Conservation (phyloP, 2,113 vertebrate species). For the Maccullochella peelii region DNA sequence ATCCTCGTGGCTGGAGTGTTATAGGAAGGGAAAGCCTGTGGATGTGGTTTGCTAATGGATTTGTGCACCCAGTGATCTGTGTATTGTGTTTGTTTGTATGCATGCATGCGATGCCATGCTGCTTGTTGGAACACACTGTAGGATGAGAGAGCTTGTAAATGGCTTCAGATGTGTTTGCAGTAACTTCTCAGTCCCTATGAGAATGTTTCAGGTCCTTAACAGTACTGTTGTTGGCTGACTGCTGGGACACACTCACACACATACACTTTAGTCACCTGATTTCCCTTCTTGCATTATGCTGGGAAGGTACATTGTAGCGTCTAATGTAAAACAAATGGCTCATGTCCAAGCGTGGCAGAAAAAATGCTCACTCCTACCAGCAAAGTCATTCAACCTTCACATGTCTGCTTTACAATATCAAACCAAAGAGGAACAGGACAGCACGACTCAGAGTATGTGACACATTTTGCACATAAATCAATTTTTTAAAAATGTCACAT, state of each 20-base stretch:
- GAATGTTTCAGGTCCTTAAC: conserved; percentile 40
- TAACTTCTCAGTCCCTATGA: conserved; percentile 44
- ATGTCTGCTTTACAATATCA: conserved; percentile 23
- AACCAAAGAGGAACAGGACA: background rate
- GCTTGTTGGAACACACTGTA: conserved; percentile 48
- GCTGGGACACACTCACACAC: conserved; percentile 23
- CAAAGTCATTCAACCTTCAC: conserved; percentile 37
- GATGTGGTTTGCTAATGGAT: conserved; percentile 66
- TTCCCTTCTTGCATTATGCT: conserved; percentile 32
- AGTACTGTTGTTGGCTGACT: conserved; percentile 37
- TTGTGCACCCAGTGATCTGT: conserved; percentile 39
- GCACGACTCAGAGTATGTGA: background rate
- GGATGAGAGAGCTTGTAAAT: conserved; percentile 49
- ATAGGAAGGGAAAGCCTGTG: conserved; percentile 30
- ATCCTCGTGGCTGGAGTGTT: conserved; percentile 35
- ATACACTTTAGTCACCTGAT: conserved; percentile 22
- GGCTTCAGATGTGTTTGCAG: conserved; percentile 55
- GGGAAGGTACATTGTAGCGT: conserved; percentile 10
- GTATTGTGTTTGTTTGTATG: conserved; percentile 48
- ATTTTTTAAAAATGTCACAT: background rate
- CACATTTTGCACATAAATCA: background rate
- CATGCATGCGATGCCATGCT: conserved; percentile 33
- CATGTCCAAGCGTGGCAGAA: conserved; percentile 16
- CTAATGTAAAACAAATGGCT: conserved; percentile 51
- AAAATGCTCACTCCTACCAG: conserved; percentile 11